Conservation (phyloP, 2,888 invertebrate genomes). For the Ichneumon xanthorius region DNA sequence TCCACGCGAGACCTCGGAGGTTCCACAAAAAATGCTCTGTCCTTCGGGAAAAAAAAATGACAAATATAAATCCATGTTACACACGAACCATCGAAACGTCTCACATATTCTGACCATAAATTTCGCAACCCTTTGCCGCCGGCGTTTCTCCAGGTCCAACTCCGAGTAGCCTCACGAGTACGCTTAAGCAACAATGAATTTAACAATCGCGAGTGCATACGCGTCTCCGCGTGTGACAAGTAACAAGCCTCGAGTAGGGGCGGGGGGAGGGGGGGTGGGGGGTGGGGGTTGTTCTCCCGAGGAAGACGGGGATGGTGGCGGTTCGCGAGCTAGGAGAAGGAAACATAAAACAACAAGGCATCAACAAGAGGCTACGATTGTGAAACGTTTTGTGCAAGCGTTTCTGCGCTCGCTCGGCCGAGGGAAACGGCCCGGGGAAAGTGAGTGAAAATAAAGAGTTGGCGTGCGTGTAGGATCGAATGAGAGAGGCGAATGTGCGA, state of each 20-base stretch:
- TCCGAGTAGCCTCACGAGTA: constrained; percentile 1
- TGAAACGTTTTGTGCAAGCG: constrained; percentile 75
- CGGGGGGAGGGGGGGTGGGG: constrained; percentile 54
- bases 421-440: constrained; percentile 47
- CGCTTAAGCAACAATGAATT: constrained; percentile 23
- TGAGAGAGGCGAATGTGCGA: constrained; percentile 30
- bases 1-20: background rate
- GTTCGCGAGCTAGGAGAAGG: constrained; percentile 16
- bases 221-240: constrained; percentile 40
- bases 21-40: too few relatives aligned
- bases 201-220: constrained; percentile 7
- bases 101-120: background rate
- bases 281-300: constrained; percentile 24
- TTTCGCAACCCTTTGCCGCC: constrained; percentile 6
- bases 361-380: constrained; percentile 74
- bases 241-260: constrained; percentile 36
- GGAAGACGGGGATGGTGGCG: constrained; percentile 45
- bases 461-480: constrained; percentile 61
- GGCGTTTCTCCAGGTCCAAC: constrained; percentile 20
- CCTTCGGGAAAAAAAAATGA: too few relatives aligned
- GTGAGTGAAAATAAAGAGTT: constrained; percentile 65
- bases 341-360: constrained; percentile 58
- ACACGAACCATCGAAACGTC: background rate
- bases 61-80: background rate
- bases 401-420: constrained; percentile 62